These are phyloP conservation scores for Meteorus sp. DNA, from an alignment of 1,140 invertebrate species.

Conservation along the genomic window DNA sequence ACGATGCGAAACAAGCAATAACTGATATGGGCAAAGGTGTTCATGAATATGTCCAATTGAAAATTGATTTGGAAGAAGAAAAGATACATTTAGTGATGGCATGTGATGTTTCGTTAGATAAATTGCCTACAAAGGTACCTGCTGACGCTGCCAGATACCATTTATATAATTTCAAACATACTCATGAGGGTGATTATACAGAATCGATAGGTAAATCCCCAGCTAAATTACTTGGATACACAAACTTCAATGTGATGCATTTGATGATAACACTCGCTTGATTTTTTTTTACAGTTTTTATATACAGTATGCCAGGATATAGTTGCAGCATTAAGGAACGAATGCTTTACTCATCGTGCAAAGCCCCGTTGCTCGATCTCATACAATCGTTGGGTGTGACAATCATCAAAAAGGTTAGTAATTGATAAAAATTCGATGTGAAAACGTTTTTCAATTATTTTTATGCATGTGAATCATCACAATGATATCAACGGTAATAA, in stretches of 20 bases:
- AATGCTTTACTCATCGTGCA: slow-evolving; percentile 98
- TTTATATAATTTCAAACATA: slow-evolving; percentile 88
- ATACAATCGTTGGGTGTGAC: slow-evolving; percentile 78
- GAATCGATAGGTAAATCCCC: slow-evolving; percentile 82
- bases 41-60: slow-evolving; percentile 77
- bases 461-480: too few species aligned
- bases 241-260: too few species aligned
- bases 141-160: slow-evolving; percentile 87
- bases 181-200: slow-evolving; percentile 86
- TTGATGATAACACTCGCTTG: slow-evolving; percentile 15
- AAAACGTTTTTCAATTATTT: background rate
- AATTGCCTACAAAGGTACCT: slow-evolving; percentile 78
- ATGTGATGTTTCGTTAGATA: slow-evolving; percentile 62
- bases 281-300: slow-evolving; percentile 79
- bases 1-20: slow-evolving; percentile 77
- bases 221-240: too few species aligned
- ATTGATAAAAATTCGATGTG: background rate
- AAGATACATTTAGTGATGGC: slow-evolving; percentile 74
- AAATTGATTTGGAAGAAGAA: slow-evolving; percentile 77
- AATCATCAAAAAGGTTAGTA: slow-evolving; percentile 79
- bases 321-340: slow-evolving; percentile 92
- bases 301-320: slow-evolving; percentile 97
- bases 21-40: slow-evolving; percentile 65
- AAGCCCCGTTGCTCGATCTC: slow-evolving; percentile 80
- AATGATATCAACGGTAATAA: too few species aligned